Evolutionary conservation across 2,113 vertebrate genomes (phyloP), one percentile per base, ranked within the genome.

Genomic region (Malurus alboscapulatus): DNA sequence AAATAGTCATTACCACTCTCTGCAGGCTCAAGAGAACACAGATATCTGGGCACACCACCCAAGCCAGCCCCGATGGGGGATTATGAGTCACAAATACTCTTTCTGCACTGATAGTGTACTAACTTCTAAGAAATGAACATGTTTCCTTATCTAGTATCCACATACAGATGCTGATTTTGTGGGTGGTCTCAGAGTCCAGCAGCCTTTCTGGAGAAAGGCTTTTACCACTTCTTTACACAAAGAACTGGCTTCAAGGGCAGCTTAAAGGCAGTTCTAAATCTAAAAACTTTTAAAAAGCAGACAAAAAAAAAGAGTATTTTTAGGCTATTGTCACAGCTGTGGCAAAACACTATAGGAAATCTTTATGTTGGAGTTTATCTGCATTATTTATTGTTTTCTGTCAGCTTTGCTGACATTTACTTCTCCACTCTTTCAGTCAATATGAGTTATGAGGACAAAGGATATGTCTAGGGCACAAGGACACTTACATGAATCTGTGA

Each of bases 311-410:
- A 14, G 2, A 2, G 7, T 45, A 36, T 69, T 93, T 92, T 76
- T 53, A 66, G n/a, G 26, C 79, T 89, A 77, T 86, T 93, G 26
- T 83, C 59, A 67, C 26, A 62, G 14, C 14, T 67, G 47, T 22
- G 15, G 7, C 26, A 51, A 77, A 63, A 77, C 34, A 80, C 27
- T 55, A 79, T 42, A 90, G 78, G 62, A 91, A 95, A 93, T 79
- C 42, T 94, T 94, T 93, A 69, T 74, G 42, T 30, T 66, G 19
- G 51, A 48, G 7, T 80, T 95, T 94, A 66, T 94, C 55, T 92
- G 51, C 51, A 85, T 74, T 21, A 42, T 83, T 93, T 92, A 51
- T 55, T 76, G 16, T 80, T 86, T 94, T 83, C 55, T 1, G 0
- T 16, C 63, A 77, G 32, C 24, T 88, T 88, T 92, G 32, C 72